phyloP scores from a whole-genome alignment of 2,113 vertebrate genomes.

The Rhipidura dahli region DNA sequence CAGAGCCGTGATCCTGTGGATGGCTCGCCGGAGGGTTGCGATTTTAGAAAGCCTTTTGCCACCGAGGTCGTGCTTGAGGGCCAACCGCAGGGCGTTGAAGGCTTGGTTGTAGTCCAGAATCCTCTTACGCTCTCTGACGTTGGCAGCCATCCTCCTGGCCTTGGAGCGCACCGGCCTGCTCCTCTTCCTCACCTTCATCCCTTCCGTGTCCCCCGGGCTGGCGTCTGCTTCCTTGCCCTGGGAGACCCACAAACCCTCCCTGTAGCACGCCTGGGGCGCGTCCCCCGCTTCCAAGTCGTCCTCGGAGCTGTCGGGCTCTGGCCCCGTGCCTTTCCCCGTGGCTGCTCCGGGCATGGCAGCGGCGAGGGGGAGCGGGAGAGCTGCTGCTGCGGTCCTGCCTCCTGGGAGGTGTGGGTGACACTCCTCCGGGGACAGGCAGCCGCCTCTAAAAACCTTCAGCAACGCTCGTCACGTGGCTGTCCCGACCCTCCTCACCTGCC shows the following conservation, averaged over 20 bases:
- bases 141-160: conserved; percentile 90
- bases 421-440: conserved; percentile 13
- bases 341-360: conserved; percentile 10
- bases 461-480: conserved; percentile 63
- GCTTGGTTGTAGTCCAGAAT: conserved; percentile 98
- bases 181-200: conserved; percentile 74
- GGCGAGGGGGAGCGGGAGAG: not conserved
- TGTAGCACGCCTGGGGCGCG: not conserved
- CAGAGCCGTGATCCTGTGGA: conserved; percentile 87
- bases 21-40: conserved; percentile 90
- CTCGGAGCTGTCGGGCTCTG: conserved; percentile 67
- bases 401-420: not conserved
- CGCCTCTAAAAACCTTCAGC: conserved; percentile 25
- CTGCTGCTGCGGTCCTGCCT: not conserved
- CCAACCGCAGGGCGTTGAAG: conserved; percentile 88
- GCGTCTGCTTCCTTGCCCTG: conserved; percentile 47
- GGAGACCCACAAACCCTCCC: conserved; percentile 23
- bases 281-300: conserved; percentile 69
- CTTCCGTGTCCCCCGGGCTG: conserved; percentile 33
- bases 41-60: conserved; percentile 97
- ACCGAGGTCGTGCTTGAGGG: conserved; percentile 87
- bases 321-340: conserved; percentile 9
- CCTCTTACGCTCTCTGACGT: conserved; percentile 91
- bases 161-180: conserved; percentile 87
- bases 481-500: conserved; percentile 69